These are phyloP conservation scores for Andricus grossulariae DNA, from an alignment of 1,140 invertebrate species.

Conservation along the genomic window DNA sequence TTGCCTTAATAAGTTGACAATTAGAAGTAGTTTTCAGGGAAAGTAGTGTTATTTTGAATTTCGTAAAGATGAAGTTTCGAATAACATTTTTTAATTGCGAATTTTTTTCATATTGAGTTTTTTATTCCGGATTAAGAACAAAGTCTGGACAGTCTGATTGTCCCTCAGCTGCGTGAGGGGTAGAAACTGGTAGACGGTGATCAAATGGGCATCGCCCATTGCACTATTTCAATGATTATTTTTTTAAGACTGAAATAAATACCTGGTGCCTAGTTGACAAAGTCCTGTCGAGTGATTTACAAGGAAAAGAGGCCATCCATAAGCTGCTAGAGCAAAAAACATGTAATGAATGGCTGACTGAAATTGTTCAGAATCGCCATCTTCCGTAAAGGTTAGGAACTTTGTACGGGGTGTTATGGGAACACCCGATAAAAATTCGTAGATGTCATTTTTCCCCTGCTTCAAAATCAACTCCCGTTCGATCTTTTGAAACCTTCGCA, in stretches of 20 bases:
- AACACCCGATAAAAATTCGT: slow-evolving; percentile 92
- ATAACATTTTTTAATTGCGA: no score
- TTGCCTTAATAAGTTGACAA: no score
- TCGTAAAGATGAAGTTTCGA: no score
- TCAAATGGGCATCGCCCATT: background rate
- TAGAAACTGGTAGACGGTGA: background rate
- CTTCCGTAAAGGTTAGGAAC: slow-evolving; percentile 89
- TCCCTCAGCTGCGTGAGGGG: no score
- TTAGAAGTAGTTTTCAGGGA: no score
- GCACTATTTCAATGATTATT: background rate
- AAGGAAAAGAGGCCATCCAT: slow-evolving; percentile 94
- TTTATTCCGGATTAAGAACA: no score
- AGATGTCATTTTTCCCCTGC: slow-evolving; percentile 87
- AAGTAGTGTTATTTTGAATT: no score
- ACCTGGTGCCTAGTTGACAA: slow-evolving; percentile 86
- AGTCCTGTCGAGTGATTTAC: slow-evolving; percentile 84
- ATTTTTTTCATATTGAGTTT: no score
- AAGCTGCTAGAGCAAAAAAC: slow-evolving; percentile 91
- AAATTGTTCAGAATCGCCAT: slow-evolving; percentile 84
- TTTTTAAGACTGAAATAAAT: slow-evolving; percentile 49
- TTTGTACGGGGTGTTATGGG: slow-evolving; percentile 88
- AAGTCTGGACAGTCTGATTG: no score
- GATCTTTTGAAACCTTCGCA: slow-evolving; percentile 89
- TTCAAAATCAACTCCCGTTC: slow-evolving; percentile 87
- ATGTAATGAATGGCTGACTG: slow-evolving; percentile 90